These are phyloP conservation scores for Anastrepha ludens DNA, from an alignment of 1,140 invertebrate genomes.

Conservation along the genomic window DNA sequence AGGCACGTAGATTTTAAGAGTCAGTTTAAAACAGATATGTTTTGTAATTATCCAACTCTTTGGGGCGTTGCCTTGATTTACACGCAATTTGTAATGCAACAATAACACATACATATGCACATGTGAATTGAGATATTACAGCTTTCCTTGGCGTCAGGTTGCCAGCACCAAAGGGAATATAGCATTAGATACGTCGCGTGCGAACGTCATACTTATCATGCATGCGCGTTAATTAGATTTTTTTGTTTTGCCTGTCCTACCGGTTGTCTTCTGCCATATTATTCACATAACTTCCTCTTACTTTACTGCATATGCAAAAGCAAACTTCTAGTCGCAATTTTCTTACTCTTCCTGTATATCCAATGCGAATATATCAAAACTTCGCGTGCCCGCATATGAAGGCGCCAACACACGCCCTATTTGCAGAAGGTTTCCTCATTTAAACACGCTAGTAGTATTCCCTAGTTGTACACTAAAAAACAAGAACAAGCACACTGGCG, in stretches of 20 bases:
- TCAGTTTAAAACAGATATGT: not conserved
- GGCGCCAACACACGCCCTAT: slow-evolving; percentile 3
- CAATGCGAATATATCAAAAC: slow-evolving; percentile 13
- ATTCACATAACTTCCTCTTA: not conserved
- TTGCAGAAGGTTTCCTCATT: slow-evolving; percentile 24
- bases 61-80: not conserved
- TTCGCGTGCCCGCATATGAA: slow-evolving; percentile 5
- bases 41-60: not conserved
- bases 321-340: not conserved
- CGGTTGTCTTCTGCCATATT: not conserved
- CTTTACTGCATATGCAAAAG: not conserved
- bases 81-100: not conserved
- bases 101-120: not conserved
- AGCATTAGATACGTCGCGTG: not conserved
- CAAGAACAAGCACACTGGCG: too few relatives aligned
- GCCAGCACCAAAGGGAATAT: not conserved
- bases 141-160: slow-evolving; percentile 2
- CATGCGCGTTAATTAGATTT: not conserved
- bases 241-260: not conserved
- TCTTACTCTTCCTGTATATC: not conserved
- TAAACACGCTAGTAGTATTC: slow-evolving; percentile 3
- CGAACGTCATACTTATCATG: not conserved
- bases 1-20: too few relatives aligned
- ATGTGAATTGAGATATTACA: slow-evolving; percentile 33
- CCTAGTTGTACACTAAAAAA: not conserved